These are phyloP conservation scores for Callaeas wilsoni DNA, from an alignment of 2,113 vertebrate genomes.

Conservation along the genomic window DNA sequence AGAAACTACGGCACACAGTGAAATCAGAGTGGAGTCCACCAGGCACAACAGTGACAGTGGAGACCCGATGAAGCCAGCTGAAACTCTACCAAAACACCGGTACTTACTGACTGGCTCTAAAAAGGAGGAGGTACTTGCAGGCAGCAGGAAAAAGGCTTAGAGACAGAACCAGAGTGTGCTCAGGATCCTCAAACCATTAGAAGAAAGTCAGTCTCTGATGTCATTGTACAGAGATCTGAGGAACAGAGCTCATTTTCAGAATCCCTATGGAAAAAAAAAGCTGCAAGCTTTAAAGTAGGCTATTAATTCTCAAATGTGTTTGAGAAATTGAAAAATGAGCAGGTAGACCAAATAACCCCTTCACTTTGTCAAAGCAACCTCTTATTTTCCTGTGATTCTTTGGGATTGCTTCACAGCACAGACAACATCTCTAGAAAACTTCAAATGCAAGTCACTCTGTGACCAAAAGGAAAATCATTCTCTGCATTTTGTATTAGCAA, in stretches of 20 bases:
- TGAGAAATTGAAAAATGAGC: neutral
- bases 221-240: neutral
- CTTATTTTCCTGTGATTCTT: neutral
- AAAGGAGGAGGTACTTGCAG: neutral
- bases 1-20: neutral
- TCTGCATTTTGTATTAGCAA: neutral
- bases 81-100: neutral
- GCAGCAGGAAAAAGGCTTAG: neutral
- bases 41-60: neutral
- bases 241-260: neutral
- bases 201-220: neutral
- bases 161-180: neutral
- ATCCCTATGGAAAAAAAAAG: neutral
- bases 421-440: neutral
- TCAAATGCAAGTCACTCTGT: neutral
- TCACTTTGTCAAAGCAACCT: neutral
- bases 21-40: neutral
- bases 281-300: neutral
- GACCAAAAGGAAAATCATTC: neutral
- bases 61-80: neutral
- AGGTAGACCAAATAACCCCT: neutral
- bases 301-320: neutral
- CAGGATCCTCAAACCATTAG: neutral
- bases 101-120: neutral
- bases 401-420: neutral